A percentile compares a stretch with the other conserved stretches of the same genome.
Evolutionary conservation across 2,113 vertebrate genomes (phyloP).

Genomic region (Misgurnus anguillicaudatus): DNA sequence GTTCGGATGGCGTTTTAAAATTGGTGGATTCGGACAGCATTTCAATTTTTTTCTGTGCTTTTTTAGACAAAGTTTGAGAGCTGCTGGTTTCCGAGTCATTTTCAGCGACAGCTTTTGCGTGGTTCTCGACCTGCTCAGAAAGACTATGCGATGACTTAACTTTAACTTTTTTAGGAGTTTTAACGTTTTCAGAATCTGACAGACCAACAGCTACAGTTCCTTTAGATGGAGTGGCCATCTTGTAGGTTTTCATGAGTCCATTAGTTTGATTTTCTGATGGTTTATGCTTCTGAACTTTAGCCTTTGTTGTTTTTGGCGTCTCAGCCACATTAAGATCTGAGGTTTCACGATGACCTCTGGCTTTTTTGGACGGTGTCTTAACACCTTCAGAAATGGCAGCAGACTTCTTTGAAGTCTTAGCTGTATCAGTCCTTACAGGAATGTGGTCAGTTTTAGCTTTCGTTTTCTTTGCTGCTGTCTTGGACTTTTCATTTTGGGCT

Average conservation of each 20-base stretch:
- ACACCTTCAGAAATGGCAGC: background rate
- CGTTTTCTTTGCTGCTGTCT: background rate
- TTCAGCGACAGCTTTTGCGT: background rate
- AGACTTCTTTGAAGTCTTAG: conserved; percentile 7
- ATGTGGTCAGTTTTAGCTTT: background rate
- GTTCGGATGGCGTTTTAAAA: background rate
- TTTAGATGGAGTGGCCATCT: background rate
- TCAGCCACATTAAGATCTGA: background rate
- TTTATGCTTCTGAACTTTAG: background rate
- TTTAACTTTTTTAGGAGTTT: background rate
- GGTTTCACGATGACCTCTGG: background rate
- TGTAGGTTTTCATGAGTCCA: background rate
- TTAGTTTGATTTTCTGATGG: background rate
- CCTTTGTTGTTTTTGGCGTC: background rate
- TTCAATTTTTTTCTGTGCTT: conserved; percentile 16
- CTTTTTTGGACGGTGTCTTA: conserved; percentile 2
- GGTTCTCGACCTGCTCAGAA: background rate
- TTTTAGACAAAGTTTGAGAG: conserved; percentile 10
- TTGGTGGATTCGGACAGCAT: background rate
- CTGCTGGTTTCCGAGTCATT: background rate
- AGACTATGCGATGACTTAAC: background rate
- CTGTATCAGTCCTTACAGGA: conserved; percentile 4
- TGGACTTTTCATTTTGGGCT: conserved; percentile 15
- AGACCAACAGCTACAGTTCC: background rate
- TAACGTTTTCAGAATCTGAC: background rate